Base-by-base conservation (phyloP, 2,113 vertebrate species). In the Hemibagrus wyckioides region DNA sequence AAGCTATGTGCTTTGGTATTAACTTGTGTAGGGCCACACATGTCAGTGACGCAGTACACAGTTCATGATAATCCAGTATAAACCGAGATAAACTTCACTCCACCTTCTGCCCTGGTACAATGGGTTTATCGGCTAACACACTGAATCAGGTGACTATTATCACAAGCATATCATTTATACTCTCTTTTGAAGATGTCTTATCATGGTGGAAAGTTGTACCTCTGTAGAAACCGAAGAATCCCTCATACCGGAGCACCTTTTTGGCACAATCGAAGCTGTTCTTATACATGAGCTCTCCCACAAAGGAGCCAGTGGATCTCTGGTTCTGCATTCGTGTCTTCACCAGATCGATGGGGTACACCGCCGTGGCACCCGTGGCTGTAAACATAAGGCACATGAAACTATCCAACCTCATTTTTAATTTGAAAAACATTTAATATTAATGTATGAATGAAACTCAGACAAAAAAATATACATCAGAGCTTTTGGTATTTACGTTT, bases 271-370 rank as follows among this genome's bases (percentile, higher is more conserved):
- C 97, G 57, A 98, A 99, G 92, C 98, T 99, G 95, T 95, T 99
- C 93, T 99, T 99, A 90, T 99, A 98, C 97, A 99, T 97, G 92
- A 98, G 85, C 89, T 99, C 97, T 81, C 97, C 98, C 14, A 99
- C 95, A 0, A 99, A 97, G 84, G 97, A 97, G 80, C 97, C 96
- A 0, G 94, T 96, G 91, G 97, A 96, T 73, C 97, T 97, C 89
- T 99, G 97, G 93, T 99, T 99, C 92, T 99, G 98, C 97, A 99
- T 99, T 9, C 97, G 97, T 2, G 98, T 99, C 95, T 99, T 99
- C 93, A 99, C 97, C 94, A 99, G 95, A 91, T 99, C 98, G 82
- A 99, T 98, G 84, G 98, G 97, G 88, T 98, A 99, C 0, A 99
- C 98, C 0, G 97, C 97, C 0, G 97, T 99, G 83, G 98, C 98